A percentile compares a stretch with the other conserved stretches of the same genome.
Conservation (phyloP, 1,140 invertebrate species). For the Chrysopa pallens region DNA sequence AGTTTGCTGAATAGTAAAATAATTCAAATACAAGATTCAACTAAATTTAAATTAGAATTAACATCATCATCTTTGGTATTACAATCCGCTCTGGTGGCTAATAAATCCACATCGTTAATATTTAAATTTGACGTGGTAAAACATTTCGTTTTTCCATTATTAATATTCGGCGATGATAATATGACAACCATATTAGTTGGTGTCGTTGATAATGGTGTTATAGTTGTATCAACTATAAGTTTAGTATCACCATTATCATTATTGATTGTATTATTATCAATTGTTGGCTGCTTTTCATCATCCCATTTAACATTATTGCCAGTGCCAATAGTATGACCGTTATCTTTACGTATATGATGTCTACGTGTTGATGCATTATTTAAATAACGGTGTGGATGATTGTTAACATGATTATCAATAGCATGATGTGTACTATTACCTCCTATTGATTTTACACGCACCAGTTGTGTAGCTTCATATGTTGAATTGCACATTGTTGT, state of each 20-base stretch:
- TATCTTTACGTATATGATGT: too few relatives aligned
- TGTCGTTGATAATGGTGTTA: neutral
- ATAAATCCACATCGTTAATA: too few relatives aligned
- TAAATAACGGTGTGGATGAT: too few relatives aligned
- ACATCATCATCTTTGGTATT: too few relatives aligned
- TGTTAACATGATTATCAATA: too few relatives aligned
- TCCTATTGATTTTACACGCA: slow-evolving; percentile 21
- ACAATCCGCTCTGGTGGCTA: too few relatives aligned
- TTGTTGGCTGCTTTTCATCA: slow-evolving; percentile 4
- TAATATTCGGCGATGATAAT: neutral
- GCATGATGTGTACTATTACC: slow-evolving; percentile 13
- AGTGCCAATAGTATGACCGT: neutral
- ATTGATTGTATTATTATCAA: slow-evolving; percentile 1
- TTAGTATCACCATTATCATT: too few relatives aligned
- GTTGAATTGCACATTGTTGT: slow-evolving; percentile 25
- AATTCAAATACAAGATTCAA: too few relatives aligned
- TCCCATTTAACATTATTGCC: slow-evolving; percentile 1
- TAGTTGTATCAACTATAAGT: too few relatives aligned
- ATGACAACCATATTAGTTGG: neutral
- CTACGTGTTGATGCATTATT: too few relatives aligned
- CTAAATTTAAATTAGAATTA: too few relatives aligned
- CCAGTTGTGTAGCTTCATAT: slow-evolving; percentile 21
- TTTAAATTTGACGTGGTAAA: neutral
- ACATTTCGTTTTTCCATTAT: neutral
- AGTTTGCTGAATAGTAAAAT: too few relatives aligned